These are phyloP conservation scores for Colletes gigas DNA, from an alignment of 1,140 invertebrate species.

Conservation along the genomic window DNA sequence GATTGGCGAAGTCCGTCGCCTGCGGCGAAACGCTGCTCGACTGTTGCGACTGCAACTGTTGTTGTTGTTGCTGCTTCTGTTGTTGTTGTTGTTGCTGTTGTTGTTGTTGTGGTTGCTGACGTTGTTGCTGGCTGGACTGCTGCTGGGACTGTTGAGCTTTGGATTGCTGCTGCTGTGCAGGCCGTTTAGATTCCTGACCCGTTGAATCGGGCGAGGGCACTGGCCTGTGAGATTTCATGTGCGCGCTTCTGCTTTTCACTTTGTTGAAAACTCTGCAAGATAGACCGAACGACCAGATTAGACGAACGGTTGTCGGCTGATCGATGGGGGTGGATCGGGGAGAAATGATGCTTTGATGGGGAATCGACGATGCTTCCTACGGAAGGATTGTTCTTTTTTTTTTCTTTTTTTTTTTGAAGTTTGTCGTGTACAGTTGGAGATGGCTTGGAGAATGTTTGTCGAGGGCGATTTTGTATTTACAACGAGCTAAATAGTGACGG, in stretches of 20 bases:
- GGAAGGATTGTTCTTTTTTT: too few species aligned
- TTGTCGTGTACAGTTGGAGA: not conserved
- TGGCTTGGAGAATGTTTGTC: not conserved
- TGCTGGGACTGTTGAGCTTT: constrained; percentile 65
- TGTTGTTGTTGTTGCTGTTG: constrained; percentile 68
- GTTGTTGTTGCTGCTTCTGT: constrained; percentile 65
- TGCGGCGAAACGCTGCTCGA: constrained; percentile 49
- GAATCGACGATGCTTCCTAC: not conserved
- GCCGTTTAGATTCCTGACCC: constrained; percentile 79
- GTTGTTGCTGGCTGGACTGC: constrained; percentile 65
- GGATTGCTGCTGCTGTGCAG: constrained; percentile 65
- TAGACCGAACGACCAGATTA: constrained; percentile 69
- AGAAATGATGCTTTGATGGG: constrained; percentile 8
- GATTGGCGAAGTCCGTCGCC: constrained; percentile 58
- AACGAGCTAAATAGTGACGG: constrained; percentile 39
- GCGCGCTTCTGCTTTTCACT: constrained; percentile 98
- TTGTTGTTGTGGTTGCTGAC: constrained; percentile 65
- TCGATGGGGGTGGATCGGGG: not conserved
- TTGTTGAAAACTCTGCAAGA: constrained; percentile 96
- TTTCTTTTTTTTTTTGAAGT: too few species aligned
- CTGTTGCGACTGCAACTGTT: constrained; percentile 53
- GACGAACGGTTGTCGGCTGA: not conserved
- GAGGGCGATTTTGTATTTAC: not conserved
- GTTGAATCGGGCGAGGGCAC: constrained; percentile 80
- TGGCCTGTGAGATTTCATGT: constrained; percentile 98